Evolutionary conservation across 2,888 invertebrate genomes (phyloP), one percentile per base, ranked within the genome.

Genomic region (Teleiodes luculella): DNA sequence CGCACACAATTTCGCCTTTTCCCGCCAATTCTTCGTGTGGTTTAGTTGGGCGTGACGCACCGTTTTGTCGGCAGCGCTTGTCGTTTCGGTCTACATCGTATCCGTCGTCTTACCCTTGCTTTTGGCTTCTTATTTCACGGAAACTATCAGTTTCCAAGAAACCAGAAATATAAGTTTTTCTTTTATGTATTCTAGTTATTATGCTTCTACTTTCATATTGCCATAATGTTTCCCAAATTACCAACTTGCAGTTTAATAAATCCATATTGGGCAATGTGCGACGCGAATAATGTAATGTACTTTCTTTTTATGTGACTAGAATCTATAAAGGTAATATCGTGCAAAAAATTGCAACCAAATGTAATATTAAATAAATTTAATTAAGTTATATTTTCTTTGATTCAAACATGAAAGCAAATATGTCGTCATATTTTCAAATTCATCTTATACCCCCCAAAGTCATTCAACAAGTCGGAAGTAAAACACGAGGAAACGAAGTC

Each of bases 71-170:
- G 74, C 73, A 74, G 74, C 76, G 80, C 78, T 81, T 81, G 78
- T 74, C 79, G 85, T 85, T 80, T 78, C 87, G 87, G 87, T 88
- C 87, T 87, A 86, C 70, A 87, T 86, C 63, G 55, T 73, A 84
- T 84, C 83, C 80, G 78, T 66, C 72, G 74, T 65, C 69, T 76
- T 78, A 83, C 81, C 82, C 78, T 74, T 72, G 75, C 75, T 76
- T 78, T 82, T 67, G 72, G 73, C 74, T 73, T 76, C 75, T 51
- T 35, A 10, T 8, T 7, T 37, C 39, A 16, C 50, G 47, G 53
- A 20, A 48, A 48, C 35, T 33, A 35, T 35, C 35, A 11, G 16
- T 14, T 37, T 49, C 49, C 28, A 37, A 49, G 37, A 49, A 37
- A 24, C 13, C 11, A 13, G 43, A 43, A 28, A 43, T 28, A 28